These are phyloP conservation scores for Sebastolobus altivelis DNA, from an alignment of 2,797 vertebrate genomes.

Conservation along the genomic window DNA sequence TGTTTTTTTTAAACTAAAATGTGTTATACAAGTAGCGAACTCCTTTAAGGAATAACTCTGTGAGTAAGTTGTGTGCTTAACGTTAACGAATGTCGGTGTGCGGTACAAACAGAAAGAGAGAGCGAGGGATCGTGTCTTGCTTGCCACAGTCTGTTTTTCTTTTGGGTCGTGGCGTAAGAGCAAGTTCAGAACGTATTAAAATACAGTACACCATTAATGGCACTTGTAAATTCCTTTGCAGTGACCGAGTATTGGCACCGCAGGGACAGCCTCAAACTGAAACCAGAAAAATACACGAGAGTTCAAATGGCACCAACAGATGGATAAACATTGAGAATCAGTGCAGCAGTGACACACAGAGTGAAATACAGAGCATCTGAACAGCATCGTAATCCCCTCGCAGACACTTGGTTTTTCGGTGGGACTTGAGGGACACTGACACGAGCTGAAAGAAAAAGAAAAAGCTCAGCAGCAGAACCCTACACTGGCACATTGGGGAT, in stretches of 20 bases:
- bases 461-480: conserved; percentile 42
- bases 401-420: conserved; percentile 7
- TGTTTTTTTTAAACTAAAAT: too few relatives aligned
- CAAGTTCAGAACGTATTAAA: not conserved
- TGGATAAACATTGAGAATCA: not conserved
- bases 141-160: not conserved
- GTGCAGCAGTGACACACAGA: not conserved
- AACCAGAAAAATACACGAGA: conserved; percentile 9
- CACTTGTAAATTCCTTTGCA: conserved; percentile 18
- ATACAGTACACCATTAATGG: not conserved
- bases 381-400: not conserved
- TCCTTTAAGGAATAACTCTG: too few relatives aligned
- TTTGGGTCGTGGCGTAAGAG: not conserved
- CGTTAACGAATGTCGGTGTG: too few relatives aligned
- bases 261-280: not conserved
- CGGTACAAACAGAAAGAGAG: too few relatives aligned
- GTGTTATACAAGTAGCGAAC: too few relatives aligned
- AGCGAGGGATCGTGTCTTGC: too few relatives aligned
- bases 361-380: not conserved
- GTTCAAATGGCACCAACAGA: not conserved
- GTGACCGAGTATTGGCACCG: conserved; percentile 8
- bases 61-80: too few relatives aligned
- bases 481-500: conserved; percentile 31
- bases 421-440: conserved; percentile 19
- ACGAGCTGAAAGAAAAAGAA: conserved; percentile 29